Percentiles rank a stretch among this genome's conserved stretches.
These are phyloP conservation scores for Anneissia japonica DNA, from an alignment of 35 echinoderm and acorn worm species.

Conservation along the genomic window DNA sequence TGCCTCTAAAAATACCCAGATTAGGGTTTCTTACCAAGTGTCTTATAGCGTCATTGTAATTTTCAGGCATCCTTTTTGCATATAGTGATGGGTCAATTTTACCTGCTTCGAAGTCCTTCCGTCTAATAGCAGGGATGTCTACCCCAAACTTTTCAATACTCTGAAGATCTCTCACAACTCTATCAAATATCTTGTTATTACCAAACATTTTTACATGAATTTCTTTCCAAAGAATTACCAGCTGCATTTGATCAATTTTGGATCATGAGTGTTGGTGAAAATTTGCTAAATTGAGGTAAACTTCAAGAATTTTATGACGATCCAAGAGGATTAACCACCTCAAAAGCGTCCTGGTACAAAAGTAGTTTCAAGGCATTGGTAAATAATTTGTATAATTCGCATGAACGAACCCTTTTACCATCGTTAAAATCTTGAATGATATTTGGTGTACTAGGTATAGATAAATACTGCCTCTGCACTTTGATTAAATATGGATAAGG, in stretches of 20 bases:
- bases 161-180: constrained; percentile 2
- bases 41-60: neutral
- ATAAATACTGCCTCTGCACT: neutral
- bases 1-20: neutral
- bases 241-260: constrained; percentile 18
- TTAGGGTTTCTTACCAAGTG: neutral
- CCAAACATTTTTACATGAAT: constrained; percentile 10
- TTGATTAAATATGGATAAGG: neutral
- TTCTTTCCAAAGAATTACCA: constrained; percentile 24
- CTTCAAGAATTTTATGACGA: constrained; percentile 9
- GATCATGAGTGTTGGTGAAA: constrained; percentile 1
- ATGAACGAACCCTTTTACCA: neutral
- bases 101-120: neutral
- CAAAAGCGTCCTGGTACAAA: constrained; percentile 26
- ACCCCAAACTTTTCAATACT: neutral
- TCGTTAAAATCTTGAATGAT: constrained; percentile 22
- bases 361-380: neutral
- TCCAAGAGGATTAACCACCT: constrained; percentile 25
- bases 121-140: neutral
- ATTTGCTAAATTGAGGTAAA: constrained; percentile 13
- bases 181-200: neutral
- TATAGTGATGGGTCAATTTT: neutral
- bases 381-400: neutral
- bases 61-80: constrained; percentile 2
- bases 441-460: neutral